These are phyloP conservation scores for Anthopleura xanthogrammica DNA, from an alignment of 92 coral and sea anemone species.

Conservation along the genomic window DNA sequence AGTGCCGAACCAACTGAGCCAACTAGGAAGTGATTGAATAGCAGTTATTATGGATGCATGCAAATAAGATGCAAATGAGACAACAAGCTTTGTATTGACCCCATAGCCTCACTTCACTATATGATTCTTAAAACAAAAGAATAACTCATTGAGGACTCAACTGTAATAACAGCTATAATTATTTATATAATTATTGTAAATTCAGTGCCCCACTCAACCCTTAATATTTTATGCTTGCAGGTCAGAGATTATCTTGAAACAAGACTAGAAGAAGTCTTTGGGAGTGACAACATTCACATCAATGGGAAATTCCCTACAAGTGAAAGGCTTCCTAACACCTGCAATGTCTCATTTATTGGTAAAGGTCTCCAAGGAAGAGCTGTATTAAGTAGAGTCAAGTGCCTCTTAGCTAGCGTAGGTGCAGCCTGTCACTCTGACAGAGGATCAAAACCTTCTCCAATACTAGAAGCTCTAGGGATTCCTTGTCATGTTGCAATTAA, in stretches of 20 bases:
- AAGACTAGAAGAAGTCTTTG: conserved; percentile 63
- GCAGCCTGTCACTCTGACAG: conserved; percentile 95
- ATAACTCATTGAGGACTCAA: no score
- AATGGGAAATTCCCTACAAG: conserved; percentile 87
- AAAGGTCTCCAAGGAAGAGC: conserved; percentile 70
- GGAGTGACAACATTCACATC: conserved; percentile 64
- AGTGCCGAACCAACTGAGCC: no score
- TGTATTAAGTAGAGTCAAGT: conserved; percentile 55
- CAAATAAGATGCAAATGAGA: no score
- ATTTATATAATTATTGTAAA: no score
- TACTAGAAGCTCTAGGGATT: conserved; percentile 87
- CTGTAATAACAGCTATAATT: no score
- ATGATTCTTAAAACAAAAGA: no score
- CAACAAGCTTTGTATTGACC: no score
- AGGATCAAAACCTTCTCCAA: conserved; percentile 79
- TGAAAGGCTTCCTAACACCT: conserved; percentile 89
- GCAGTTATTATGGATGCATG: no score
- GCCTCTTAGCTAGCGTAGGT: conserved; percentile 88
- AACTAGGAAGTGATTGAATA: no score
- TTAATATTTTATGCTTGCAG: conserved; percentile 33
- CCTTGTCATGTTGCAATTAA: conserved; percentile 81
- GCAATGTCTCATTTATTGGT: conserved; percentile 89
- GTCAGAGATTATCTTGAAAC: conserved; percentile 86
- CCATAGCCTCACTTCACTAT: no score
- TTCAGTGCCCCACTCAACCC: neutral